phyloP scores from a whole-genome alignment of 35 echinoderm and acorn worm genomes.

The Patiria miniata region DNA sequence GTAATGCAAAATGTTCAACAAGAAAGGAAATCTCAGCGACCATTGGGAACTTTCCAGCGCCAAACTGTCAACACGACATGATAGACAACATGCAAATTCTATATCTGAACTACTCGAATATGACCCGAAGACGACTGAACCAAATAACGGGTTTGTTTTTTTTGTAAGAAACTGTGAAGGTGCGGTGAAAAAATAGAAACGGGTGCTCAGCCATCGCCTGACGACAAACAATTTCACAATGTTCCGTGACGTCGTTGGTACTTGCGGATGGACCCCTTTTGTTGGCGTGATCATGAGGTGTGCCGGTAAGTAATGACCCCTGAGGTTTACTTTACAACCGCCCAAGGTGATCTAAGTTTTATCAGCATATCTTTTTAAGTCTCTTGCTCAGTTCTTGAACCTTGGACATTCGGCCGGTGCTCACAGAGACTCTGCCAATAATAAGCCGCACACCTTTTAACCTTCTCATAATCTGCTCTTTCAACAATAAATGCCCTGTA shows the following conservation, averaged over 20 bases:
- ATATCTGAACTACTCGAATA: too few species aligned
- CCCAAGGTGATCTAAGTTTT: conserved; percentile 30
- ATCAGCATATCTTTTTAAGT: conserved; percentile 31
- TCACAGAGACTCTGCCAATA: conserved; percentile 10
- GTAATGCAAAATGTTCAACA: too few species aligned
- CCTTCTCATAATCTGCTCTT: not conserved
- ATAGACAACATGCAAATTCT: too few species aligned
- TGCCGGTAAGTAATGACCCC: conserved; percentile 11
- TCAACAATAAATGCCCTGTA: not conserved
- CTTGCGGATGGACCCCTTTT: conserved; percentile 5
- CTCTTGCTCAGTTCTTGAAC: conserved; percentile 26
- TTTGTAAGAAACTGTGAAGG: too few species aligned
- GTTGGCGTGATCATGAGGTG: not conserved
- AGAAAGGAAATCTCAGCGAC: too few species aligned
- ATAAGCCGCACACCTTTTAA: conserved; percentile 18
- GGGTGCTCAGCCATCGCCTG: conserved; percentile 2
- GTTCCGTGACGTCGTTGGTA: conserved; percentile 10
- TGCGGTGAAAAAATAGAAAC: not conserved
- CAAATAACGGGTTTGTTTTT: too few species aligned
- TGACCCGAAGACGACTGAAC: too few species aligned
- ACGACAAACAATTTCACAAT: conserved; percentile 15
- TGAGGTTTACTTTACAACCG: not conserved
- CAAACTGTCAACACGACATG: too few species aligned
- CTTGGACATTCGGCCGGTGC: not conserved
- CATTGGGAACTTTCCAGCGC: too few species aligned